Evolutionary conservation across 2,888 invertebrate species (phyloP).

Genomic region (Taenaris catops): DNA sequence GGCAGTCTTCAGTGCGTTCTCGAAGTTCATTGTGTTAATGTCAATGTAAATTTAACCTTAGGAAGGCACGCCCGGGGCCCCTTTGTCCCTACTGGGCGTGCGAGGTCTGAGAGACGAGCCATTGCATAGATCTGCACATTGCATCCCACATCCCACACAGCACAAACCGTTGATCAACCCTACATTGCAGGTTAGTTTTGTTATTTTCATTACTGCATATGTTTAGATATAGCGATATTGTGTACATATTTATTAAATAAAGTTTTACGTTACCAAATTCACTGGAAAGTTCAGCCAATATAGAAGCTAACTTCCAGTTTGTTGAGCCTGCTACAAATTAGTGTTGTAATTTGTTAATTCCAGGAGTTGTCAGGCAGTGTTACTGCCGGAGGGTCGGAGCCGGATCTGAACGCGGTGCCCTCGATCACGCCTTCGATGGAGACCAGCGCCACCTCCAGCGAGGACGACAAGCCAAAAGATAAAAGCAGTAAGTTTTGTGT

Average conservation of each 20-base stretch:
- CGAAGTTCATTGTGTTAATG: too few species aligned
- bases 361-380: constrained; percentile 66
- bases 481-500: constrained; percentile 48
- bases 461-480: constrained; percentile 81
- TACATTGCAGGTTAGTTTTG: constrained; percentile 57
- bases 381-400: constrained; percentile 68
- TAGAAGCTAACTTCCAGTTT: too few species aligned
- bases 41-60: constrained; percentile 21
- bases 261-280: too few species aligned
- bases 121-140: constrained; percentile 88
- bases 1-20: too few species aligned
- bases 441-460: constrained; percentile 67
- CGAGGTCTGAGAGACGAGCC: constrained; percentile 76
- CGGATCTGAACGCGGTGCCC: constrained; percentile 63
- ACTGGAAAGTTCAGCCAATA: too few species aligned
- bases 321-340: too few species aligned
- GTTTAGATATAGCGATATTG: too few species aligned
- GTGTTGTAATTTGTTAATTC: constrained; percentile 5
- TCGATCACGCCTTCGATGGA: constrained; percentile 43
- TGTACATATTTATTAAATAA: too few species aligned
- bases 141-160: constrained; percentile 81
- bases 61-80: constrained; percentile 57
- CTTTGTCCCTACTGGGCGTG: constrained; percentile 59
- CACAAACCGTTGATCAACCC: constrained; percentile 59
- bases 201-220: too few species aligned